These are phyloP conservation scores for Nothocercus julius DNA, from an alignment of 2,113 vertebrate species.

Conservation along the genomic window DNA sequence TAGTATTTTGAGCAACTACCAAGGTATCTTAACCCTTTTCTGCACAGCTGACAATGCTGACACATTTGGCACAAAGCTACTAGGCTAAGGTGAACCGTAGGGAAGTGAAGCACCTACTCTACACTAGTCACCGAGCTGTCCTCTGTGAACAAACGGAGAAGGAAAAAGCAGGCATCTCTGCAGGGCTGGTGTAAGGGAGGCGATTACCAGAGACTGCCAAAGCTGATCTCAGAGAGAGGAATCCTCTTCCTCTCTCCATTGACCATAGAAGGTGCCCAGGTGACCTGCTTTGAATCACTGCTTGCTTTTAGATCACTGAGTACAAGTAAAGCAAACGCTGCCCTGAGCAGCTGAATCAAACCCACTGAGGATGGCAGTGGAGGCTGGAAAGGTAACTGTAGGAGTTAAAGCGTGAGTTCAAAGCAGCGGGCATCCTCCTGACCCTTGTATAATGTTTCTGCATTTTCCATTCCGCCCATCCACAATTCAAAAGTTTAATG, in stretches of 20 bases:
- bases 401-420: background rate
- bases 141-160: background rate
- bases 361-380: background rate
- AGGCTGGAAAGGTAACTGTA: conserved; percentile 14
- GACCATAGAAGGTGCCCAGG: background rate
- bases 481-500: conserved; percentile 52
- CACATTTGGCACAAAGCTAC: background rate
- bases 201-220: background rate
- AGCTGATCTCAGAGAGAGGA: background rate
- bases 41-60: background rate
- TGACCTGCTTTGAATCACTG: background rate
- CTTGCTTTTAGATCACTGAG: background rate
- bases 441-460: conserved; percentile 9
- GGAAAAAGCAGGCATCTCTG: background rate
- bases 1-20: conserved; percentile 18
- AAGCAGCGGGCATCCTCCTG: background rate
- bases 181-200: background rate
- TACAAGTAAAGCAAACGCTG: background rate
- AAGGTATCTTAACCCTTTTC: conserved; percentile 10
- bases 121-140: background rate
- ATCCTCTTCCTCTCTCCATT: background rate
- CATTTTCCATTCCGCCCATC: conserved; percentile 26
- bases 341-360: background rate
- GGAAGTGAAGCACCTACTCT: background rate
- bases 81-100: rapidly evolving